These are phyloP conservation scores for Nebria brevicollis DNA, from an alignment of 2,888 invertebrate genomes.

Conservation along the genomic window DNA sequence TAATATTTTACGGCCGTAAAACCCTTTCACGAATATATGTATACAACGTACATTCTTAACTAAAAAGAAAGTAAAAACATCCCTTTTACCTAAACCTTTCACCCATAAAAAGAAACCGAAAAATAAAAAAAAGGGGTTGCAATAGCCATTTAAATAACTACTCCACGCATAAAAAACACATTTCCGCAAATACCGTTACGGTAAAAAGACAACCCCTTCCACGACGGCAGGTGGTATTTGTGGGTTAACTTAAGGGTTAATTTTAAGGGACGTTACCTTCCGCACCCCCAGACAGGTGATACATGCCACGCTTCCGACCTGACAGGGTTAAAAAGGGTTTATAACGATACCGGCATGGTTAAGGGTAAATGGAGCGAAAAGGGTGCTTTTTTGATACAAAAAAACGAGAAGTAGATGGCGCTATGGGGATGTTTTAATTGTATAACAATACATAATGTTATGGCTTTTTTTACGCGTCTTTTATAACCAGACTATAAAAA, in stretches of 20 bases:
- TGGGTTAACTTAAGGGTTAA: constrained; percentile 16
- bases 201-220: not conserved
- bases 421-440: constrained; percentile 32
- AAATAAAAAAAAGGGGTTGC: constrained; percentile 21
- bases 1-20: not conserved
- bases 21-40: not conserved
- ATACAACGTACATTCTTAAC: not conserved
- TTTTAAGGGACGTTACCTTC: constrained; percentile 26
- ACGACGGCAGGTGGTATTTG: constrained; percentile 20
- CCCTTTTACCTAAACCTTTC: constrained; percentile 13
- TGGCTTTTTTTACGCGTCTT: constrained; percentile 29
- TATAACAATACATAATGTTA: constrained; percentile 39
- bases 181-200: constrained; percentile 10
- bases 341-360: constrained; percentile 10
- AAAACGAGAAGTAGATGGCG: constrained; percentile 9
- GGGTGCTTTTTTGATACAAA: constrained; percentile 18
- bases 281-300: constrained; percentile 26
- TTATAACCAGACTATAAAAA: constrained; percentile 22
- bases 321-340: constrained; percentile 55
- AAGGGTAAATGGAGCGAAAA: constrained; percentile 12
- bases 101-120: not conserved
- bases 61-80: not conserved
- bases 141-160: constrained; percentile 14
- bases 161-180: constrained; percentile 7
- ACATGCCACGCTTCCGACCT: constrained; percentile 49